Evolutionary conservation across 2,113 vertebrate species (phyloP), one percentile per base, ranked within the genome.

Genomic region (Scartelaos histophorus): DNA sequence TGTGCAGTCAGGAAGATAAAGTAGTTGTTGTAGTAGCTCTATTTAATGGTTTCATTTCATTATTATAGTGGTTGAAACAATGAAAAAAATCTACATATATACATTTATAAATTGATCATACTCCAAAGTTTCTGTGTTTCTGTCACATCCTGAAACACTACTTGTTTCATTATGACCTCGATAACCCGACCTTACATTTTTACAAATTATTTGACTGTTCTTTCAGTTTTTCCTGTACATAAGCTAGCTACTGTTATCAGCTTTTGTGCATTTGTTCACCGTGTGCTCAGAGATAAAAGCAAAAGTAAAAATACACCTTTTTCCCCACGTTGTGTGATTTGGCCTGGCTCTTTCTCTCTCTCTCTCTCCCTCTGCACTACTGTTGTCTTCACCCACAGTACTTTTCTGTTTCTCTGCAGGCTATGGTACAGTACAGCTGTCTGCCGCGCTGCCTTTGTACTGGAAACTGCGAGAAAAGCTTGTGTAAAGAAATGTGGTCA

Each of bases 241-340:
- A 29, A 64, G 46, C 49, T 24, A 19, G 34, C 56, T 35, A 61
- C 56, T 66, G 81, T 76, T 73, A 76, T 87, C 74, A 73, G 71
- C 34, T 13, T 88, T 71, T 71, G 24, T 11, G 61, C 34, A 83
- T 87, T 86, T 79, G 77, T 85, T 80, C 71, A 34, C 29, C 66
- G 54, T 85, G 53, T 85, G 51, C 62, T 71, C 81, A 10, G 12
- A 76, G 78, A 81, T 87, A 70, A 89, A 90, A 83, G 61, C 25
- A 34, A 29, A 79, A 74, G 76, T 66, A 71, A 61, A 83, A 80
- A 76, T 61, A 73, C 13, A 76, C 53, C 71, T 66, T 69, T 16
- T 78, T n/a, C 71, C 60, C 69, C 65, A 49, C 21, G 21, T 47
- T 11, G 64, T 58, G 71, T 62, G 66, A 72, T 78, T 75, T 71